phyloP scores from a whole-genome alignment of 2,888 invertebrate species.

The Lasius fuliginosus region DNA sequence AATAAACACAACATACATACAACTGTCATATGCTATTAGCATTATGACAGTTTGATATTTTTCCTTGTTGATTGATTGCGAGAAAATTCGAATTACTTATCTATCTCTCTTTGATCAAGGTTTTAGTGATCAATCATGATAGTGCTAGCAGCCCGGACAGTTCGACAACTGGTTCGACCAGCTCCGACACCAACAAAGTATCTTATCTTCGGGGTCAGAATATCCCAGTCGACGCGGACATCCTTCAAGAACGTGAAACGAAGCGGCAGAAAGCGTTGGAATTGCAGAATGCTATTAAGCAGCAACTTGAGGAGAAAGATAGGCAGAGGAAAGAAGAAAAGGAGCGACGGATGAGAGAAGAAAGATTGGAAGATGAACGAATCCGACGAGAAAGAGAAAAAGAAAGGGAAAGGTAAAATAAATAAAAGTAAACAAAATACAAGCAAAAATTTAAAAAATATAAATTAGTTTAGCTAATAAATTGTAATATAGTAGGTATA shows the following conservation, averaged over 20 bases:
- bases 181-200: constrained; percentile 84
- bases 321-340: constrained; percentile 92
- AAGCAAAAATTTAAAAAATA: not conserved
- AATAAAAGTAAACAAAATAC: not conserved
- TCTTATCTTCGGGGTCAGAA: constrained; percentile 95
- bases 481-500: not conserved
- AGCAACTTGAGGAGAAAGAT: constrained; percentile 95
- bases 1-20: not conserved
- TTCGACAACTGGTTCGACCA: constrained; percentile 81
- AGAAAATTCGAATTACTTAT: not conserved
- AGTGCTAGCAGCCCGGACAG: constrained; percentile 83
- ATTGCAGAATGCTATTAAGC: constrained; percentile 94
- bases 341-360: constrained; percentile 91
- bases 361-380: constrained; percentile 93
- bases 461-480: not conserved
- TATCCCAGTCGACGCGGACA: constrained; percentile 92
- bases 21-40: not conserved
- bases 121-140: constrained; percentile 88
- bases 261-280: constrained; percentile 94
- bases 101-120: constrained; percentile 80
- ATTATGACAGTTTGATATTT: not conserved
- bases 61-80: not conserved
- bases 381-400: constrained; percentile 90
- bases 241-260: constrained; percentile 93
- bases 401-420: constrained; percentile 80